Base-by-base conservation (phyloP, 2,888 invertebrate genomes). In the Lasius platythorax region DNA sequence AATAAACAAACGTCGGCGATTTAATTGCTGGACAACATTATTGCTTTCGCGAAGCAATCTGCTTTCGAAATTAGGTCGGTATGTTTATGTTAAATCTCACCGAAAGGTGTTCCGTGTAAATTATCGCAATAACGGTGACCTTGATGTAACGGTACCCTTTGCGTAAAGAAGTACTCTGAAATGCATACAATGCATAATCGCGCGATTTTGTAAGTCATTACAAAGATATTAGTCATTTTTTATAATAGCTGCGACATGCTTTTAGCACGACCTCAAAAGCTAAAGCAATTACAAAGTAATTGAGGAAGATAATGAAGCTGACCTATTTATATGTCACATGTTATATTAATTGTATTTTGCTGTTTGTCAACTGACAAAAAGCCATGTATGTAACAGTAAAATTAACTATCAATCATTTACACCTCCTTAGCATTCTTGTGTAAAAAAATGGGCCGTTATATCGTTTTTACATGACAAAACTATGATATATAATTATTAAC, bases 21-120 rank as follows among this genome's bases (percentile, higher is more conserved):
- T 28, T 85, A 86, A 88, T 83, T 76, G 87, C 83, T 50, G n/a
- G 8, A 82, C 67, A 12, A 63, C 68, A 68, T 56, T 53, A 37
- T 76, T 64, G 46, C 37, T 28, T 53, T 18, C 3, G 46, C 46
- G 6, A 70, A 61, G 58, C 3, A 40, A 46, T 6, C 18, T 70
- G 33, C 43, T 79, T 79, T 72, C n/a, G 18, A 79, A 61, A 79
- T 72, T 72, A 46, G 18, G 23, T 6, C 11, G 18, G 8, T 33
- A 72, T 18, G 33, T 79, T 72, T 50, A 43, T 72, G 61, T 61
- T 33, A 37, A 46, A 28, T 37, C 6, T 30, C 3, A 6, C 12
- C 46, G 6, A 79, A 79, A 72, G 28, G 33, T 15, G 15, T 61
- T 46, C 12, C 43, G 37, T 33, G 5, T 72, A 72, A 72, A 79